Percentiles rank a stretch among this genome's conserved stretches.
These are phyloP conservation scores for Taurulus bubalis DNA, from an alignment of 2,113 vertebrate species.

Conservation along the genomic window DNA sequence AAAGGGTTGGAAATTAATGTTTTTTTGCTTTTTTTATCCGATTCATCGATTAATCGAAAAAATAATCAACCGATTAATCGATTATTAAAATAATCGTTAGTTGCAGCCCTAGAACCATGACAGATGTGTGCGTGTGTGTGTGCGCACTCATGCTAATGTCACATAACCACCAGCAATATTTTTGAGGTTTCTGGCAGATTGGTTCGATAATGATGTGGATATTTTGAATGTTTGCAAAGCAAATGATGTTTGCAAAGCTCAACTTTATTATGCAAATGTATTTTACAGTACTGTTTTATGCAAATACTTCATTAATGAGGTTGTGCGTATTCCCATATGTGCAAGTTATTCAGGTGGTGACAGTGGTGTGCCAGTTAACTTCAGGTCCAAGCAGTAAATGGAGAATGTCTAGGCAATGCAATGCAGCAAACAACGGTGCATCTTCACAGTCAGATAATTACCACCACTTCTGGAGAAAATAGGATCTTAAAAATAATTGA, in stretches of 20 bases:
- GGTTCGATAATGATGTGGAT: conserved; percentile 25
- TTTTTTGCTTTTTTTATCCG: too few relatives aligned
- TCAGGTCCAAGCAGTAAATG: conserved; percentile 40
- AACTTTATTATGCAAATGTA: too few relatives aligned
- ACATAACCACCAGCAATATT: conserved; percentile 18
- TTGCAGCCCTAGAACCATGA: too few relatives aligned
- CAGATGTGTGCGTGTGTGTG: conserved; percentile 18
- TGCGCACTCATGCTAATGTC: conserved; percentile 25
- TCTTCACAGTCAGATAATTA: conserved; percentile 3
- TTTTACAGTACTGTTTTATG: conserved; percentile 26
- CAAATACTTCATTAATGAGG: conserved; percentile 30
- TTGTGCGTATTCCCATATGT: conserved; percentile 15
- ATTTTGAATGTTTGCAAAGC: conserved; percentile 26
- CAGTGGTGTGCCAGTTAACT: conserved; percentile 21
- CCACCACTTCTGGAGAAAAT: neutral
- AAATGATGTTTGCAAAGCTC: neutral
- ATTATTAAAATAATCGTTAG: too few relatives aligned
- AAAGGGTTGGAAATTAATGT: too few relatives aligned
- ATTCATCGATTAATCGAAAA: too few relatives aligned
- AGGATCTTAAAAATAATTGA: neutral
- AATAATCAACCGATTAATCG: too few relatives aligned
- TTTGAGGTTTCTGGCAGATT: conserved; percentile 6
- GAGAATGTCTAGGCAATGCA: conserved; percentile 27
- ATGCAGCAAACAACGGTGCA: conserved; percentile 16
- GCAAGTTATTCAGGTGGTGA: conserved; percentile 29